Evolutionary conservation across 1,140 invertebrate species (phyloP).

Genomic region (Procambarus virginalis): DNA sequence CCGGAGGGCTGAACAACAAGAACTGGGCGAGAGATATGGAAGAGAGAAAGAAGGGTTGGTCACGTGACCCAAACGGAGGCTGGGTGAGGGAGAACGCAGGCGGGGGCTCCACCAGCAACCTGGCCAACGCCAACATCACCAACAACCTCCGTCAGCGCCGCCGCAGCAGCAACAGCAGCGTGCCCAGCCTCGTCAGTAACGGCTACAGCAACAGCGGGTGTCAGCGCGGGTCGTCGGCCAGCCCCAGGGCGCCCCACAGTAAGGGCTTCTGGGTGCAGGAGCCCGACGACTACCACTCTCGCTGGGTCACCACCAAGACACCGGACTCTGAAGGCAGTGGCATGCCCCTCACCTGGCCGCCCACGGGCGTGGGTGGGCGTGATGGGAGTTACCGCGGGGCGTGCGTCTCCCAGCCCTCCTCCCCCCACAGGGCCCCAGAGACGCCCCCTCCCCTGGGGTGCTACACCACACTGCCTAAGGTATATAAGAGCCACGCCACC

Average conservation of each 20-base stretch:
- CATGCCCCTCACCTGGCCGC: conserved; percentile 68
- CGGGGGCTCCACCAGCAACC: conserved; percentile 54
- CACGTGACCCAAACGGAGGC: conserved; percentile 45
- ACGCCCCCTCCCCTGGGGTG: conserved; percentile 39
- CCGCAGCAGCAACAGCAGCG: conserved; percentile 55
- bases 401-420: conserved; percentile 52
- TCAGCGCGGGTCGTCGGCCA: conserved; percentile 61
- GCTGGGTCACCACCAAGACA: conserved; percentile 67
- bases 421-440: conserved; percentile 53
- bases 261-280: conserved; percentile 70
- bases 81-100: conserved; percentile 33
- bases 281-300: conserved; percentile 68
- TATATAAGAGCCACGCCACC: conserved; percentile 70
- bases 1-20: conserved; percentile 11
- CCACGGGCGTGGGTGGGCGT: conserved; percentile 31
- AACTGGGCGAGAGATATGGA: conserved; percentile 27
- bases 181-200: conserved; percentile 54
- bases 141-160: conserved; percentile 51
- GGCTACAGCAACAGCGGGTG: conserved; percentile 10
- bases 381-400: conserved; percentile 25
- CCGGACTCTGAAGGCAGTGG: conserved; percentile 56
- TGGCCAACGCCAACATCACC: conserved; percentile 44
- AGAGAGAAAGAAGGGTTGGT: conserved; percentile 36
- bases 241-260: conserved; percentile 67
- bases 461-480: conserved; percentile 58